phyloP scores from a whole-genome alignment of 2,888 invertebrate genomes.

The Cyclophora albipunctata region DNA sequence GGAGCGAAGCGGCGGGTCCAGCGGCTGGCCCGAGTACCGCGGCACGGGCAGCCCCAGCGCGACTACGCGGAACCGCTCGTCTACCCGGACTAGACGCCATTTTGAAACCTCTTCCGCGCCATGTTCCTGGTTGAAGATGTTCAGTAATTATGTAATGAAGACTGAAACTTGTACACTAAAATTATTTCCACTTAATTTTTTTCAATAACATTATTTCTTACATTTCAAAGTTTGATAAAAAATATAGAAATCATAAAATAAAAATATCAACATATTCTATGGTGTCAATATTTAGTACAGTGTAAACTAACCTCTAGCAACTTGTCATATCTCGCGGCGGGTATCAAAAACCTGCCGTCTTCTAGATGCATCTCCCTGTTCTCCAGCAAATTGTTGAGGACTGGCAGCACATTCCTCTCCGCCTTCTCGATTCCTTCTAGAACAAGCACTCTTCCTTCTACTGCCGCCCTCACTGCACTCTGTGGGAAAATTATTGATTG shows the following conservation, averaged over 20 bases:
- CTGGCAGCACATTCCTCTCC: conserved; percentile 96
- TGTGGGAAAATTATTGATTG: conserved; percentile 39
- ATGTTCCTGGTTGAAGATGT: conserved; percentile 77
- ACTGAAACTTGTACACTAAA: too few species aligned
- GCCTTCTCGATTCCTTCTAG: conserved; percentile 98
- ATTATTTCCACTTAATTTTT: too few species aligned
- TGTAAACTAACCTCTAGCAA: conserved; percentile 79
- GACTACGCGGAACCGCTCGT: conserved; percentile 93
- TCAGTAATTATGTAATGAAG: too few species aligned
- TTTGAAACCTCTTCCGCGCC: conserved; percentile 84
- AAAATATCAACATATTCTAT: too few species aligned
- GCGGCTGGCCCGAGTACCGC: conserved; percentile 90
- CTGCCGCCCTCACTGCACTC: conserved; percentile 95
- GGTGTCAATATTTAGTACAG: too few species aligned
- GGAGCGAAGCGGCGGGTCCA: conserved; percentile 96
- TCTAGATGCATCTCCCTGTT: conserved; percentile 99
- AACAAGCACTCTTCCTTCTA: conserved; percentile 89
- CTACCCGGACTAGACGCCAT: conserved; percentile 94
- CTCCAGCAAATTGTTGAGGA: conserved; percentile 96
- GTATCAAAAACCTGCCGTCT: conserved; percentile 95
- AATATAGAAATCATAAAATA: too few species aligned
- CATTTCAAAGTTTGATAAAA: too few species aligned
- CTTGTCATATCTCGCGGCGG: conserved; percentile 92
- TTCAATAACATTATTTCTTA: too few species aligned
- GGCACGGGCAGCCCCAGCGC: conserved; percentile 94